Conservation (phyloP, 2,888 invertebrate genomes). For the Oligia fasciuncula region DNA sequence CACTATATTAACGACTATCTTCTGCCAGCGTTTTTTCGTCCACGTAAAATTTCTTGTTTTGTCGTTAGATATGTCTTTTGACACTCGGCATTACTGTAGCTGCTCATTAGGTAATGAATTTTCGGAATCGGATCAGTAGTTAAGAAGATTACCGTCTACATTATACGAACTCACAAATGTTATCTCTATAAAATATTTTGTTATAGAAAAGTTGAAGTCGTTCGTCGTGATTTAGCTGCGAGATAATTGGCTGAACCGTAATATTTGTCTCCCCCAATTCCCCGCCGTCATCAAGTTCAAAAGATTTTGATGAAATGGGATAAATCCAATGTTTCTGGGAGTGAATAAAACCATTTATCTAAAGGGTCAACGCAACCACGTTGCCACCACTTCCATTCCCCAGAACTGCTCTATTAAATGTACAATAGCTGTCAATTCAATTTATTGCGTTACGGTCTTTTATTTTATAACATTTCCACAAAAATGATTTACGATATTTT, state of each 20-base stretch:
- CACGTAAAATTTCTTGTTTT: not conserved
- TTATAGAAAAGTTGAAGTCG: not conserved
- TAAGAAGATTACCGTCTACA: too few relatives aligned
- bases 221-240: not conserved
- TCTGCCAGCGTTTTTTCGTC: too few relatives aligned
- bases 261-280: not conserved
- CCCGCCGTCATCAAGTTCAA: conserved; percentile 16
- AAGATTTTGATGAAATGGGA: conserved; percentile 36
- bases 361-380: conserved; percentile 30
- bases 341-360: conserved; percentile 46
- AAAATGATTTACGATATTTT: conserved; percentile 44
- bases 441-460: conserved; percentile 38
- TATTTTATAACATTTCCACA: conserved; percentile 23
- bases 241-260: conserved; percentile 7
- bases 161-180: not conserved
- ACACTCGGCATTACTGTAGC: not conserved
- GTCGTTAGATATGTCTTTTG: not conserved
- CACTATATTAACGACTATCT: not conserved
- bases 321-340: conserved; percentile 35
- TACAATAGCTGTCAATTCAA: conserved; percentile 45
- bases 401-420: conserved; percentile 49
- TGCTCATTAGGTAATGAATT: not conserved
- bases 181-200: not conserved
- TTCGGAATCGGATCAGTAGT: not conserved
- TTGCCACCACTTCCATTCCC: conserved; percentile 27